Conservation (phyloP, 2,888 invertebrate genomes). For the Drosophila subsilvestris region DNA sequence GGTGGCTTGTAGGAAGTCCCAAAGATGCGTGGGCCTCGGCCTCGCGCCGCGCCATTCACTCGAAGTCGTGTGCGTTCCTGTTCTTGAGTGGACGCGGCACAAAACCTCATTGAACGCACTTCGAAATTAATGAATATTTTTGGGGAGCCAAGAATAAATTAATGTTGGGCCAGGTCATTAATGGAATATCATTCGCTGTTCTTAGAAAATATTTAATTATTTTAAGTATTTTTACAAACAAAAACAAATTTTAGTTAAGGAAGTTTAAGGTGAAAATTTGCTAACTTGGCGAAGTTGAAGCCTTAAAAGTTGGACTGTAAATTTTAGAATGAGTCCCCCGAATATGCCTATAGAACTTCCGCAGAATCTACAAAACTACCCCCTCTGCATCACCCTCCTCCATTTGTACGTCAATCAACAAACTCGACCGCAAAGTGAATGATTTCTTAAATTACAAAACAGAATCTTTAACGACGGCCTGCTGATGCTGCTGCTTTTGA, state of each 20-base stretch:
- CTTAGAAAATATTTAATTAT: neutral
- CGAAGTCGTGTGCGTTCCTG: conserved; percentile 28
- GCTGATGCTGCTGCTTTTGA: neutral
- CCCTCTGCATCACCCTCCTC: neutral
- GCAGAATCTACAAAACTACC: neutral
- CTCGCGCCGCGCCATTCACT: conserved; percentile 26
- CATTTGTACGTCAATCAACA: neutral
- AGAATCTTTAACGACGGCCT: conserved; percentile 17
- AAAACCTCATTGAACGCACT: conserved; percentile 46
- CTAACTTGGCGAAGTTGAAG: too few relatives aligned
- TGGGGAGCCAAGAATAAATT: conserved; percentile 8
- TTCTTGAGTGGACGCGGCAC: conserved; percentile 27
- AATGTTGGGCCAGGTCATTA: conserved; percentile 1
- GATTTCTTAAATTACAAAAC: conserved; percentile 29
- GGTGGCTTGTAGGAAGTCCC: conserved; percentile 6
- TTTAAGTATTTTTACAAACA: too few relatives aligned
- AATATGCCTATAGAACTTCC: too few relatives aligned
- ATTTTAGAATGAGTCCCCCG: too few relatives aligned
- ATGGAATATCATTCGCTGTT: conserved; percentile 16
- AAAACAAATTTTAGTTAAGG: too few relatives aligned
- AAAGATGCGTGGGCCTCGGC: conserved; percentile 35
- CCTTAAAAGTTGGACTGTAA: neutral
- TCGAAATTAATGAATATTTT: conserved; percentile 42
- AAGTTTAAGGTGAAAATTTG: too few relatives aligned
- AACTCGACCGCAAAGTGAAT: conserved; percentile 22